Evolutionary conservation across 2,888 invertebrate species (phyloP).

Genomic region (Phytoseiulus persimilis): DNA sequence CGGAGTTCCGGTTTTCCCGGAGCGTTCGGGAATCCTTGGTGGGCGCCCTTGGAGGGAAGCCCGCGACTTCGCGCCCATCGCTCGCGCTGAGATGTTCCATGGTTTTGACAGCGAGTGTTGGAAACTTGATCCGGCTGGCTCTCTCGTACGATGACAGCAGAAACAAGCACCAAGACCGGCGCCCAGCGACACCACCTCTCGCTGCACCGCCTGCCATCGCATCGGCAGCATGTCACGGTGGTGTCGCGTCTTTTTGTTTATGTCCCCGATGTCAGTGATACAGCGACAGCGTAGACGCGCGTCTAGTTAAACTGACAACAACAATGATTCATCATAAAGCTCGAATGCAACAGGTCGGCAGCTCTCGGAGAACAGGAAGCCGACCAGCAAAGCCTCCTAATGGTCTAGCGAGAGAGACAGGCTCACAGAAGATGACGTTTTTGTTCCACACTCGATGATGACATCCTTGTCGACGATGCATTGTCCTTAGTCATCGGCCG

Average conservation of each 20-base stretch:
- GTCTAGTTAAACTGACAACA: neutral
- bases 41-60: too few relatives aligned
- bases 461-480: neutral
- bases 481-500: neutral
- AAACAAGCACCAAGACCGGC: neutral
- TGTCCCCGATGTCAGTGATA: neutral
- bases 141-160: neutral
- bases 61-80: neutral
- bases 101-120: neutral
- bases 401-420: neutral
- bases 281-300: neutral
- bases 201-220: neutral
- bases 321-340: neutral
- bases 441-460: neutral
- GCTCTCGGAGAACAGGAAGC: neutral
- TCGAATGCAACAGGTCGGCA: neutral
- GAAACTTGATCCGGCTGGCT: neutral
- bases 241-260: neutral
- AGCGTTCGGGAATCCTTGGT: too few relatives aligned
- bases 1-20: too few relatives aligned
- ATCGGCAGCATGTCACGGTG: neutral
- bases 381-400: neutral
- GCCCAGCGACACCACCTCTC: neutral
- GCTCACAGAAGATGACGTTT: neutral
- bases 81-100: neutral